A percentile compares a stretch with the other conserved stretches of the same genome.
phyloP scores from a whole-genome alignment of 2,888 invertebrate genomes.

The Lepeophtheirus nordmannii region DNA sequence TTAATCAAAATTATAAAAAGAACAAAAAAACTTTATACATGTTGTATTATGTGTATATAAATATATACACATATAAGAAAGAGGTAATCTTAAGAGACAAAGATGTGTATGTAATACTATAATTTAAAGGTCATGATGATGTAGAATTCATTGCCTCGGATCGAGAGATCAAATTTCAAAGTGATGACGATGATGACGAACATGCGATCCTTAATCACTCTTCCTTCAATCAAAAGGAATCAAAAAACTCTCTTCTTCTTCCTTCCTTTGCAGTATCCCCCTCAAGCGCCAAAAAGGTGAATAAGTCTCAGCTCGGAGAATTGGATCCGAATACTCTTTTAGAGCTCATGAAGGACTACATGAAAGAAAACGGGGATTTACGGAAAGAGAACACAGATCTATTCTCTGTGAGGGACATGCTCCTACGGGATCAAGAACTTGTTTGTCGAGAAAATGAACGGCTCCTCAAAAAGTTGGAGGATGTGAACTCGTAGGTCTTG shows the following conservation, averaged over 20 bases:
- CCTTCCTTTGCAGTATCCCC: slow-evolving; percentile 25
- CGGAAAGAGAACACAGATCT: slow-evolving; percentile 72
- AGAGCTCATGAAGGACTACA: slow-evolving; percentile 67
- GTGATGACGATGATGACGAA: too few species aligned
- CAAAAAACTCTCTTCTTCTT: neutral
- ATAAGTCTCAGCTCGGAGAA: slow-evolving; percentile 54
- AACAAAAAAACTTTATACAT: too few species aligned
- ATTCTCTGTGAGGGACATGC: slow-evolving; percentile 54
- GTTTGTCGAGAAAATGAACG: slow-evolving; percentile 80
- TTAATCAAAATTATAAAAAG: too few species aligned
- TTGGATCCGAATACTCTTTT: slow-evolving; percentile 63
- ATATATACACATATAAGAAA: too few species aligned
- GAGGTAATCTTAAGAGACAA: too few species aligned
- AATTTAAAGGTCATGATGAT: too few species aligned
- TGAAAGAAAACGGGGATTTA: slow-evolving; percentile 46
- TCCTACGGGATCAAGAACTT: slow-evolving; percentile 72
- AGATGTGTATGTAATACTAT: too few species aligned
- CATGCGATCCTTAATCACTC: too few species aligned
- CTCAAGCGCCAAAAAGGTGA: slow-evolving; percentile 38
- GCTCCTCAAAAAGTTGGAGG: slow-evolving; percentile 67
- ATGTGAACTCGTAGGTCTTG: slow-evolving; percentile 60
- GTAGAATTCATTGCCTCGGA: too few species aligned
- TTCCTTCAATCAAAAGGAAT: neutral
- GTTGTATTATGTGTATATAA: too few species aligned
- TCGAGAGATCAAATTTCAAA: too few species aligned